phyloP scores from a whole-genome alignment of 1,140 invertebrate genomes.

The Onthophagus taurus region DNA sequence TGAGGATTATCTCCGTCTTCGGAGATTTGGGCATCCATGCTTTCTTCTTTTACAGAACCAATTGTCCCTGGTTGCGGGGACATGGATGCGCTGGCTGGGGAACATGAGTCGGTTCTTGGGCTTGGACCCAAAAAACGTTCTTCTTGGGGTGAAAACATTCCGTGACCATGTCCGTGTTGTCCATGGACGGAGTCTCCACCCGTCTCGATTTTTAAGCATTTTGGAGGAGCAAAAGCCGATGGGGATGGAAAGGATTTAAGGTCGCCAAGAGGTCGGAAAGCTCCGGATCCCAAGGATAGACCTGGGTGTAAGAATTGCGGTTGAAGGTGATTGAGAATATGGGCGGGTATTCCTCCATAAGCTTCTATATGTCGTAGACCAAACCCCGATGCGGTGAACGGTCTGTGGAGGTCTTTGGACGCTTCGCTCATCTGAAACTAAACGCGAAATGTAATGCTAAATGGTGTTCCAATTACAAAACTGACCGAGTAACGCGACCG shows the following conservation, averaged over 20 bases:
- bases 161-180: slow-evolving; percentile 23
- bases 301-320: slow-evolving; percentile 42
- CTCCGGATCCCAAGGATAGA: slow-evolving; percentile 34
- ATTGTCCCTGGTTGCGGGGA: slow-evolving; percentile 34
- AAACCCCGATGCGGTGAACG: slow-evolving; percentile 40
- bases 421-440: slow-evolving; percentile 36
- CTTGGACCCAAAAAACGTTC: slow-evolving; percentile 35
- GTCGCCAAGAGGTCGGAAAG: slow-evolving; percentile 35
- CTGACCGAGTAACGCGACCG: background rate
- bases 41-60: slow-evolving; percentile 35
- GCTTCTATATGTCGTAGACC: slow-evolving; percentile 45
- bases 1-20: slow-evolving; percentile 41
- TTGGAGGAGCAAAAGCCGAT: slow-evolving; percentile 41
- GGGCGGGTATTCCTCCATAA: slow-evolving; percentile 44
- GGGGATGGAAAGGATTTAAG: slow-evolving; percentile 44
- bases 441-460: slow-evolving; percentile 12
- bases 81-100: slow-evolving; percentile 39
- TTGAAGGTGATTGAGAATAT: slow-evolving; percentile 43
- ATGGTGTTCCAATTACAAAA: too few species aligned
- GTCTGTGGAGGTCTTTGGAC: slow-evolving; percentile 35
- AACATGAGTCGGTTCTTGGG: slow-evolving; percentile 39
- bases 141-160: slow-evolving; percentile 34
- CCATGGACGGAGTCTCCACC: slow-evolving; percentile 25
- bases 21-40: slow-evolving; percentile 38
- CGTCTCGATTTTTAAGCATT: slow-evolving; percentile 42